Base-by-base conservation (phyloP, 2,888 invertebrate genomes). In the Amiota minor region DNA sequence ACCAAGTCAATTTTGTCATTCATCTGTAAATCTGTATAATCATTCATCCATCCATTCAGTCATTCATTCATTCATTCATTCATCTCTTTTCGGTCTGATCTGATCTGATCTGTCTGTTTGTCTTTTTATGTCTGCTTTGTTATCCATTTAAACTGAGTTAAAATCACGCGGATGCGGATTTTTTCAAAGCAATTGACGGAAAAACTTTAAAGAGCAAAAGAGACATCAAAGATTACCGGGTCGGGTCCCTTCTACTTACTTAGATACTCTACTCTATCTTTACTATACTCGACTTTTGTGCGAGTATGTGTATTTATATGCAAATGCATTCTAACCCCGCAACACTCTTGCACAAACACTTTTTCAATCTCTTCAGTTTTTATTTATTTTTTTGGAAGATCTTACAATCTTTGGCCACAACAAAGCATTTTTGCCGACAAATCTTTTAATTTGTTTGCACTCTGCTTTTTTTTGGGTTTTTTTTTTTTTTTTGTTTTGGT, bases 381-480 rank as follows among this genome's bases (percentile, higher is more conserved):
- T 35, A 6, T 35, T 35, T 35, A 6, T 18, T 20, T 61, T 14
- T 62, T 62, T 23, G n/a, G 62, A 62, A 62, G 62, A 62, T 62
- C 62, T 62, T 62, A 62, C 23, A 62, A 45, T 62, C n/a, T 53
- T 53, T 53, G 53, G 23, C 67, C 67, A 67, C 67, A 68, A 50
- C 53, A 68, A 68, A 68, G 65, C 20, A 23, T 45, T 65, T 10
- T 16, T 65, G 47, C 65, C 65, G 65, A 65, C 65, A 47, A 65
- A 46, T 65, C 65, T 65, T 23, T n/a, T n/a, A 74, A 74, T 70
- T 59, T 71, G 35, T 56, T 70, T 72, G 67, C 56, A 65, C 70
- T 73, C 56, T 23, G 20, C 69, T 70, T 46, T 53, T 67, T 23
- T 53, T 16, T 55, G 20, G 46, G n/a, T 18, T 16, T 62, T 12